Evolutionary conservation across 2,888 invertebrate genomes (phyloP).

Genomic region (Agrochola lota): DNA sequence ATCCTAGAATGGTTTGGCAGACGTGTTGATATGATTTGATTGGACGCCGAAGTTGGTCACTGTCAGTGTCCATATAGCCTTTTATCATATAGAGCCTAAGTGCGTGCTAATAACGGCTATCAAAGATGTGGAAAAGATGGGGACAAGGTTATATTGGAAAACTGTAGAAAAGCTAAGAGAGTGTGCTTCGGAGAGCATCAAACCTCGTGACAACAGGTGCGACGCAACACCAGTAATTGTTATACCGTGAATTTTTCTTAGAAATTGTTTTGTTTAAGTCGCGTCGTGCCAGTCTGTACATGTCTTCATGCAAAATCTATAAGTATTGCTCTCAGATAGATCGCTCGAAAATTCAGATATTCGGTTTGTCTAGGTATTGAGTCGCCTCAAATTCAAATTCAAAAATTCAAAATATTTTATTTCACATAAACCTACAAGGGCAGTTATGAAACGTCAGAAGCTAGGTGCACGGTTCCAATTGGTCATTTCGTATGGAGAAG

Average conservation of each 20-base stretch:
- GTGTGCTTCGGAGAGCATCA: not conserved
- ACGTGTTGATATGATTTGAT: slow-evolving; percentile 27
- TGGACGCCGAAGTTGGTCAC: not conserved
- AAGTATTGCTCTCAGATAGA: not conserved
- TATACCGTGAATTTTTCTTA: no score
- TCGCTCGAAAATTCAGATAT: not conserved
- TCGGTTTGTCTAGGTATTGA: not conserved
- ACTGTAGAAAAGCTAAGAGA: not conserved
- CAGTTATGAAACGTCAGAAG: no score
- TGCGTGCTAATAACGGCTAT: not conserved
- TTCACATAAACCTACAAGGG: no score
- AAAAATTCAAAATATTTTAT: no score
- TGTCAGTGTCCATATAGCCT: not conserved
- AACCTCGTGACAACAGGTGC: no score
- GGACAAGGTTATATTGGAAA: not conserved
- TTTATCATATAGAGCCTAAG: not conserved
- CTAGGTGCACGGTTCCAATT: no score
- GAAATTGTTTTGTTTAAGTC: no score
- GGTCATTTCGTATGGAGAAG: no score
- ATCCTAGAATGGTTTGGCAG: slow-evolving; percentile 27
- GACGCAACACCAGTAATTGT: no score
- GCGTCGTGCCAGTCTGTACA: no score
- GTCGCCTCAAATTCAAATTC: no score
- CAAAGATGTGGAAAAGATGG: not conserved
- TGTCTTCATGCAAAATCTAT: not conserved